Evolutionary conservation across 2,113 vertebrate genomes (phyloP), one percentile per base, ranked within the genome.

Genomic region (Gobius niger): DNA sequence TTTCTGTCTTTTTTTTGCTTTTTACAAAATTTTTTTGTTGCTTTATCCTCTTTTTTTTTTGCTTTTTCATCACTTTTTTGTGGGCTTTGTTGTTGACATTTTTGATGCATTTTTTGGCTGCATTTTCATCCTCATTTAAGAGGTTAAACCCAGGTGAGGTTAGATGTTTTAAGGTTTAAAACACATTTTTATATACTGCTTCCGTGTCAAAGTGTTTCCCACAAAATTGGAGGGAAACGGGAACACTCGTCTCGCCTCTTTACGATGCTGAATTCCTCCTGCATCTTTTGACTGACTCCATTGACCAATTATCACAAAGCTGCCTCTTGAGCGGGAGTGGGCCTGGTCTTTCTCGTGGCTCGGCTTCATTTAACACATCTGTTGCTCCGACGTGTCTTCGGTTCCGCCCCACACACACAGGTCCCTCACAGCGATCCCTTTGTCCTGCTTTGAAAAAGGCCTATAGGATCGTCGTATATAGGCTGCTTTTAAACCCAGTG

Each of bases 401-500:
- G 86, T 89, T 91, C 42, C 83, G 74, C 89, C 90, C 81, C 24
- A 34, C 24, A 78, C 89, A 75, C 82, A 90, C 91, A 93, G 92
- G 90, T 89, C 82, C 77, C 73, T 85, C 83, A 87, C 72, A 89
- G 78, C 75, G 71, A 63, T 76, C 88, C 91, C 87, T 93, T 94
- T 91, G 92, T 93, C 82, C 75, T 34, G 50, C 80, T 54, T 7
- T 92, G 84, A 93, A 92, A 34, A 90, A 76, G 87, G 79, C 82
- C 84, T 90, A 88, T 85, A 88, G 86, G 77, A 10, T 56, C 75
- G 72, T 16, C 70, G 90, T 92, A 95, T 93, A 95, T 93, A 85
- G 91, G 94, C 94, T 86, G 91, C 78, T 85, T 85, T 86, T 81
- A 92, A 34, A 93, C 95, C 94, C 91, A 94, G 94, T 94, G 92